Conservation (phyloP, 1,140 invertebrate species). For the Maniola jurtina region DNA sequence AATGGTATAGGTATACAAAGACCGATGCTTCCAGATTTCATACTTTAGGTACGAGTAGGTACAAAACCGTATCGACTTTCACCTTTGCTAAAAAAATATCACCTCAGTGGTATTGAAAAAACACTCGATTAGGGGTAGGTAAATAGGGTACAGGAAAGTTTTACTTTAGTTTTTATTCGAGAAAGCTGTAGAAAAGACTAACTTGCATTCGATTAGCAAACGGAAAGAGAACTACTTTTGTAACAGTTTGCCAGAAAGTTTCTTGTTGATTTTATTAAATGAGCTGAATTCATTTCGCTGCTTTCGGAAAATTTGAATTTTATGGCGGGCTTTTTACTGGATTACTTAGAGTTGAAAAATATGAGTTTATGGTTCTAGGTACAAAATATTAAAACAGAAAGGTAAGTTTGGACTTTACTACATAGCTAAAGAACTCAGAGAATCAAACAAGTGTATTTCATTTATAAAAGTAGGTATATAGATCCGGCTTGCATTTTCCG, state of each 20-base stretch:
- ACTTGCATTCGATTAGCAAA: slow-evolving; percentile 29
- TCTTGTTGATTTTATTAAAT: slow-evolving; percentile 33
- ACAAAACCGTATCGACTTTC: too few relatives aligned
- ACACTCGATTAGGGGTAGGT: background rate
- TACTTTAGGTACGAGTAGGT: too few relatives aligned
- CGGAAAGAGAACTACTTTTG: slow-evolving; percentile 24
- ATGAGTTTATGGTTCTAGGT: background rate
- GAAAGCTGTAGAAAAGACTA: slow-evolving; percentile 11
- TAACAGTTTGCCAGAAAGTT: slow-evolving; percentile 27
- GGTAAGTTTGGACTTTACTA: too few relatives aligned
- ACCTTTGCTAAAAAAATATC: too few relatives aligned
- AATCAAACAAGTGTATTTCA: too few relatives aligned
- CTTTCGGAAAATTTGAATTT: slow-evolving; percentile 15
- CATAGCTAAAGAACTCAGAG: too few relatives aligned
- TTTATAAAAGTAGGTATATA: too few relatives aligned
- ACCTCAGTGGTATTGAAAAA: background rate
- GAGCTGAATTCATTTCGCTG: slow-evolving; percentile 25
- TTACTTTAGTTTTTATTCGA: background rate
- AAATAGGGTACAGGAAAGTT: slow-evolving; percentile 6
- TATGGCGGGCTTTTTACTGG: slow-evolving; percentile 3
- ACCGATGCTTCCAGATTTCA: too few relatives aligned
- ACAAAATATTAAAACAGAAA: too few relatives aligned
- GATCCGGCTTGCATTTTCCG: too few relatives aligned
- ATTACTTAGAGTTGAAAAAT: background rate
- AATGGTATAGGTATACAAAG: too few relatives aligned